Evolutionary conservation across 2,113 vertebrate genomes (phyloP).

Genomic region (Calyptommatus sinebrachiatus): DNA sequence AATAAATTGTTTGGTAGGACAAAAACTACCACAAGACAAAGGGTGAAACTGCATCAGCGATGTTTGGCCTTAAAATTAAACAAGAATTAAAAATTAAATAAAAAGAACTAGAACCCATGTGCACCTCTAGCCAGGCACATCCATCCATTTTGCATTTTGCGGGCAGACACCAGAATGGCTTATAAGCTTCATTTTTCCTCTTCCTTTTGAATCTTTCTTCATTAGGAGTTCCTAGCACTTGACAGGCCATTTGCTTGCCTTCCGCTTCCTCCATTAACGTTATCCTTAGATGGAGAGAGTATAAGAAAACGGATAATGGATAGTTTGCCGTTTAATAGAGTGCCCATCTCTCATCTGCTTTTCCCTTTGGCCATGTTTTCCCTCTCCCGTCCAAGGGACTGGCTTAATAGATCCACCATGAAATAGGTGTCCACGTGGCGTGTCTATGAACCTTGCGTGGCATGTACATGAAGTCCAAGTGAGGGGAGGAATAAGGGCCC

Average conservation of each 20-base stretch:
- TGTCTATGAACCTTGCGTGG: too few species aligned
- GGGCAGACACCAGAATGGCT: conserved; percentile 9
- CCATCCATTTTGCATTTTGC: not conserved
- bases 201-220: conserved; percentile 50
- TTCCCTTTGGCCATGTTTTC: not conserved
- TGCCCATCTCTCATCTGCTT: conserved; percentile 32
- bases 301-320: conserved; percentile 38
- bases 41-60: too few species aligned
- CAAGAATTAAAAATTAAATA: not conserved
- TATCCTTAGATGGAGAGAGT: not conserved
- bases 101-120: not conserved
- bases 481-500: too few species aligned
- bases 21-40: too few species aligned
- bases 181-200: conserved; percentile 14
- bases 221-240: conserved; percentile 44
- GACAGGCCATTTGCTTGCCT: conserved; percentile 58
- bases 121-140: conserved; percentile 5
- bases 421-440: not conserved
- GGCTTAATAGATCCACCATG: not conserved
- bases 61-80: too few species aligned
- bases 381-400: not conserved
- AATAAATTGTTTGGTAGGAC: too few species aligned
- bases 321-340: conserved; percentile 32
- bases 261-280: conserved; percentile 38
- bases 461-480: too few species aligned